Evolutionary conservation across 2,113 vertebrate genomes (phyloP).

Genomic region (Myotis yumanensis): DNA sequence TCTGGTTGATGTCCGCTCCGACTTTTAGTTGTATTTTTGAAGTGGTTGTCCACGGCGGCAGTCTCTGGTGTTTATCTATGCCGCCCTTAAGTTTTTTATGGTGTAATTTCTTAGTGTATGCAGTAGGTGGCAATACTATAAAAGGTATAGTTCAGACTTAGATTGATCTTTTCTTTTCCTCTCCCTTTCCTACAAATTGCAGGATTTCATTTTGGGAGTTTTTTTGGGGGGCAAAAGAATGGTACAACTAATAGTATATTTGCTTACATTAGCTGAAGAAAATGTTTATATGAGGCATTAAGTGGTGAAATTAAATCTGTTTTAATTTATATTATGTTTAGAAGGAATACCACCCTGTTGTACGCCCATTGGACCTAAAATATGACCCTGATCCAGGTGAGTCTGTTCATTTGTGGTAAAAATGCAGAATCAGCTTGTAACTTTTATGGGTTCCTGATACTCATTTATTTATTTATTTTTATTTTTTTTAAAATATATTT

Average conservation of each 20-base stretch:
- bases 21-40: no score
- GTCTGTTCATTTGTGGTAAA: background rate
- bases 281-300: background rate
- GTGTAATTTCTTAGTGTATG: background rate
- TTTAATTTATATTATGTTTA: conserved; percentile 75
- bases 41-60: no score
- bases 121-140: conserved; percentile 45
- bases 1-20: no score
- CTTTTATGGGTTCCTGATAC: background rate
- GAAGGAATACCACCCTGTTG: conserved; percentile 84
- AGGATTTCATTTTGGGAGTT: background rate
- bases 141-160: conserved; percentile 25
- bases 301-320: conserved; percentile 26
- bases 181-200: background rate
- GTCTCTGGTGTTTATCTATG: no score
- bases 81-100: background rate
- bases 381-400: conserved; percentile 87
- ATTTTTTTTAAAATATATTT: no score
- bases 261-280: background rate
- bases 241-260: background rate
- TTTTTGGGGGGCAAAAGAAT: background rate
- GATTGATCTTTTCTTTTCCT: background rate
- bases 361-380: conserved; percentile 83
- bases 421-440: background rate
- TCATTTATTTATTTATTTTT: no score